These are phyloP conservation scores for Elephantulus edwardii DNA, from an alignment of 2,113 vertebrate species.

Conservation along the genomic window DNA sequence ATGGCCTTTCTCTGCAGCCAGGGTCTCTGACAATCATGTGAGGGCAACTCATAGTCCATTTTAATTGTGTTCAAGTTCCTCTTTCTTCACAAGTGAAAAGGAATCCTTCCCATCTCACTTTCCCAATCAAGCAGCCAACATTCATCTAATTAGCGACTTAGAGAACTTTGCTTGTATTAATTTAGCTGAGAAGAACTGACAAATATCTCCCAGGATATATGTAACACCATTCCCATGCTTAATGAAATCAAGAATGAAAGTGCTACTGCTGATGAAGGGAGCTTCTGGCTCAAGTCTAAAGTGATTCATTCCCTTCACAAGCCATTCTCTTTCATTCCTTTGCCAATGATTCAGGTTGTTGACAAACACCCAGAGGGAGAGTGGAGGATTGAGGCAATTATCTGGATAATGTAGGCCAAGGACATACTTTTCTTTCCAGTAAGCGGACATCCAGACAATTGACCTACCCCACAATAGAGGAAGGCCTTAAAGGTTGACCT, in stretches of 20 bases:
- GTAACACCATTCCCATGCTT: slow-evolving; percentile 67
- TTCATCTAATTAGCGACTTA: slow-evolving; percentile 74
- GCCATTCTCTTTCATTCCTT: slow-evolving; percentile 46
- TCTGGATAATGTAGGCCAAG: slow-evolving; percentile 67
- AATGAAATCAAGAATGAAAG: slow-evolving; percentile 63
- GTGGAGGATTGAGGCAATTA: slow-evolving; percentile 51
- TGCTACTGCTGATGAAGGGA: slow-evolving; percentile 31
- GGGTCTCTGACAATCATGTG: not conserved
- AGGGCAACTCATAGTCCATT: slow-evolving; percentile 41
- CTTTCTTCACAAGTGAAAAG: slow-evolving; percentile 65
- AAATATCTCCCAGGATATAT: slow-evolving; percentile 68
- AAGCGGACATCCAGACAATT: slow-evolving; percentile 55
- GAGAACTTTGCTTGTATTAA: slow-evolving; percentile 68
- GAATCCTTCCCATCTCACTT: slow-evolving; percentile 55
- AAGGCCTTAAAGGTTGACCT: not conserved
- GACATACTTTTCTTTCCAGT: slow-evolving; percentile 49
- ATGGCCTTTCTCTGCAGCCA: slow-evolving; percentile 6
- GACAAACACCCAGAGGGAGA: slow-evolving; percentile 70
- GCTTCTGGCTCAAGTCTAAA: slow-evolving; percentile 70
- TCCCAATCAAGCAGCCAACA: slow-evolving; percentile 72
- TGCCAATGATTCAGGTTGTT: slow-evolving; percentile 64
- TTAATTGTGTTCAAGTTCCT: slow-evolving; percentile 53
- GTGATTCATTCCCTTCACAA: slow-evolving; percentile 71
- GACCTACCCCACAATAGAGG: not conserved
- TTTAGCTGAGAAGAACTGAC: slow-evolving; percentile 70